Conservation (phyloP, 2,888 invertebrate genomes). For the Drosophila fulvimacula region DNA sequence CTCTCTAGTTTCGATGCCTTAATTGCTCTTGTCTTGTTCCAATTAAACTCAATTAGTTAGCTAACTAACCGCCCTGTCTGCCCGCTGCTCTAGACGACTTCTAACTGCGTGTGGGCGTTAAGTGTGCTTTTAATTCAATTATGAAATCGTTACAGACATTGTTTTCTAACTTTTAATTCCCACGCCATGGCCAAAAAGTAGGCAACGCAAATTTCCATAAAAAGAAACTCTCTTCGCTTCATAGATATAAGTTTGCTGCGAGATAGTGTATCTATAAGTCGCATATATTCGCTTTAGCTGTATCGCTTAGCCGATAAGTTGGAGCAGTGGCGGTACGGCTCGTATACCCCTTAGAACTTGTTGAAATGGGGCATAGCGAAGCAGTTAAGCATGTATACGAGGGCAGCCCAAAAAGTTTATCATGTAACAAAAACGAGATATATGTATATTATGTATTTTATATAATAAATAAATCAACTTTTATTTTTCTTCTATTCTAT, state of each 20-base stretch:
- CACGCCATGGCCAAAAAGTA: conserved; percentile 51
- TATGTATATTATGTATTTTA: conserved; percentile 1
- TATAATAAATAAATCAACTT: neutral
- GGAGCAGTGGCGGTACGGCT: neutral
- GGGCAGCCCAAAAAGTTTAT: neutral
- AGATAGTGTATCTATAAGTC: conserved; percentile 1
- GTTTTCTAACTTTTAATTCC: conserved; percentile 17
- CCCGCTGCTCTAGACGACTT: neutral
- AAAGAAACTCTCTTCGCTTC: neutral
- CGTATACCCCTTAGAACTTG: neutral
- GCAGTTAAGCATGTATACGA: too few species aligned
- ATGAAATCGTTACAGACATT: conserved; percentile 37
- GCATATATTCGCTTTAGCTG: neutral
- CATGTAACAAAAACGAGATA: neutral
- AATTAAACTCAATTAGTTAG: conserved; percentile 76
- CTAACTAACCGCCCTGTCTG: conserved; percentile 7
- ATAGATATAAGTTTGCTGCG: neutral
- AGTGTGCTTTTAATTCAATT: conserved; percentile 73
- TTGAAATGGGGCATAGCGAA: neutral
- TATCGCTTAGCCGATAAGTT: neutral
- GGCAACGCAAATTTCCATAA: conserved; percentile 20
- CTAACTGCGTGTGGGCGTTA: conserved; percentile 66
- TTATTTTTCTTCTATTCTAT: neutral
- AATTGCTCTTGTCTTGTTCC: conserved; percentile 65
- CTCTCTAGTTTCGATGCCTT: conserved; percentile 42